Conservation (phyloP, 2,797 vertebrate genomes). For the Nannoperca australis region DNA sequence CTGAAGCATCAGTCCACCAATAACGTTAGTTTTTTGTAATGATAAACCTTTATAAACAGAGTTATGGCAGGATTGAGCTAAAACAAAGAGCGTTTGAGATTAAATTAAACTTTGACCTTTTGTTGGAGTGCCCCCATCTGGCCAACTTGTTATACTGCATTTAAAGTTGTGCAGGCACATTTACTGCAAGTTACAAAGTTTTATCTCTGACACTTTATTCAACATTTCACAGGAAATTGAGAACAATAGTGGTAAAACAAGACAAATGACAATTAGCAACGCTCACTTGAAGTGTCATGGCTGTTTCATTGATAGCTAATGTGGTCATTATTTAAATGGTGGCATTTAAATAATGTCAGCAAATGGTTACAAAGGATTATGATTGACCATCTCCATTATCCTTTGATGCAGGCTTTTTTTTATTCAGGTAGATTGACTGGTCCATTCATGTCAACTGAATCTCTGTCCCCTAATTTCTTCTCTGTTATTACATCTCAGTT, state of each 20-base stretch:
- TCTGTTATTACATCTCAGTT: constrained; percentile 55
- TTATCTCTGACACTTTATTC: background rate
- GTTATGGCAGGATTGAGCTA: background rate
- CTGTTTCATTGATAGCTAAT: constrained; percentile 1
- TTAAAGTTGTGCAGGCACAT: constrained; percentile 6
- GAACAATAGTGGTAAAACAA: background rate
- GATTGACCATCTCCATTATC: constrained; percentile 41
- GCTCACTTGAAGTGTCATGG: background rate
- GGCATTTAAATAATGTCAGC: constrained; percentile 24
- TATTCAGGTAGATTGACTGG: constrained; percentile 54
- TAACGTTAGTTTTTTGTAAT: background rate
- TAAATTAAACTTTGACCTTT: constrained; percentile 60
- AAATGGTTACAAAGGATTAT: constrained; percentile 21
- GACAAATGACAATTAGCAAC: background rate
- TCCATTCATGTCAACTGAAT: constrained; percentile 34
- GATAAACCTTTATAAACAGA: background rate
- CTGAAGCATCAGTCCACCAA: background rate
- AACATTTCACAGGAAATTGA: background rate
- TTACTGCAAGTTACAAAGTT: constrained; percentile 5
- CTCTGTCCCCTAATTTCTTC: constrained; percentile 43
- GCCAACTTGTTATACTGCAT: constrained; percentile 52
- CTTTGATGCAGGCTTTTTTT: constrained; percentile 17
- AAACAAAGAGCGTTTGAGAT: constrained; percentile 1
- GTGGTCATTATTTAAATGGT: background rate
- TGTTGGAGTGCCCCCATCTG: constrained; percentile 69